Evolutionary conservation across 2,888 invertebrate genomes (phyloP).

Genomic region (Caenorhabditis afra): DNA sequence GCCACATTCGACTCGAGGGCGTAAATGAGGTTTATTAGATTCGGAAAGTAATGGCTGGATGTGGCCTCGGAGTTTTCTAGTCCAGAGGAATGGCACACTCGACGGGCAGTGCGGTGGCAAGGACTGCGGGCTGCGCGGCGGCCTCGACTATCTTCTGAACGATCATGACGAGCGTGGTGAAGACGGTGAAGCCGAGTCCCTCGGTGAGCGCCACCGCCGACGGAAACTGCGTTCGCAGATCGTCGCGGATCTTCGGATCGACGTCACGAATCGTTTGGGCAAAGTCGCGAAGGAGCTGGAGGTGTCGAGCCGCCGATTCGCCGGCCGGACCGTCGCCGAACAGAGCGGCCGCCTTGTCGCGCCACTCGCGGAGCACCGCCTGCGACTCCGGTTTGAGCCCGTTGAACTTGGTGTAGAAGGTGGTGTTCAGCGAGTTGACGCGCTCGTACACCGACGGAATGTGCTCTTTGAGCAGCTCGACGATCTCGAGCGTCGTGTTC

Average conservation of each 20-base stretch:
- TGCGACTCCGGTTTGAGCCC: slow-evolving; percentile 65
- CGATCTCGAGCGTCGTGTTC: slow-evolving; percentile 52
- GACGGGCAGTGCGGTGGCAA: slow-evolving; percentile 3
- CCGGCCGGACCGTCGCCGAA: slow-evolving; percentile 53
- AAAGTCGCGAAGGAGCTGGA: slow-evolving; percentile 62
- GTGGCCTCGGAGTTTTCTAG: not conserved
- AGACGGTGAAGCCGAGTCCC: slow-evolving; percentile 66
- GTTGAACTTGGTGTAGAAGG: slow-evolving; percentile 65
- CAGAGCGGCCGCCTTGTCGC: slow-evolving; percentile 56
- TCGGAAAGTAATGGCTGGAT: not conserved
- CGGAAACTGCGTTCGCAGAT: slow-evolving; percentile 63
- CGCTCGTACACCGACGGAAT: slow-evolving; percentile 63
- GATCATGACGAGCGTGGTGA: slow-evolving; percentile 64
- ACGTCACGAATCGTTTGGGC: slow-evolving; percentile 57
- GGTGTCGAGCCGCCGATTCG: slow-evolving; percentile 59
- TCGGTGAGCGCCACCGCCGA: slow-evolving; percentile 63
- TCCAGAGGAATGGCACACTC: slow-evolving; percentile 42
- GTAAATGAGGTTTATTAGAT: slow-evolving; percentile 28
- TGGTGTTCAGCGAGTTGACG: slow-evolving; percentile 55
- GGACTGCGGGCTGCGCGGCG: slow-evolving; percentile 17
- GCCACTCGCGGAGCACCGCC: slow-evolving; percentile 60
- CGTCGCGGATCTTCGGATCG: slow-evolving; percentile 54
- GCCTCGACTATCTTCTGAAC: slow-evolving; percentile 63
- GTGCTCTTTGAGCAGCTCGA: slow-evolving; percentile 57
- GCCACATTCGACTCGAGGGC: too few species aligned